A percentile compares a stretch with the other conserved stretches of the same genome.
Conservation (phyloP, 2,888 invertebrate genomes). For the Thereva nobilitata region DNA sequence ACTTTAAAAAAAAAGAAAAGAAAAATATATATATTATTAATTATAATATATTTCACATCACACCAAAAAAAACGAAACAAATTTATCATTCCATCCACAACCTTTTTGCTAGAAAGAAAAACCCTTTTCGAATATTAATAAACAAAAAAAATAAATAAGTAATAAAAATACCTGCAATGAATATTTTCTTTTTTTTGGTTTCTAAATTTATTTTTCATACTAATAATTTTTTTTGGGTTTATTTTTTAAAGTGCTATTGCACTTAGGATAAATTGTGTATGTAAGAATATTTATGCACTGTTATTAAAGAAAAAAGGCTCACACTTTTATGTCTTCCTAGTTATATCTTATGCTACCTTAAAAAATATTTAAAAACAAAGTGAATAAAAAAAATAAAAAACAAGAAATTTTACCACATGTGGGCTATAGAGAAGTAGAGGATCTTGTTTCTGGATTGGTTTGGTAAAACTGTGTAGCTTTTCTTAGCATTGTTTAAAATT, state of each 20-base stretch:
- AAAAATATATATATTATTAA: too few species aligned
- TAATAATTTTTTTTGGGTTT: too few species aligned
- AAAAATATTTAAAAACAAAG: neutral
- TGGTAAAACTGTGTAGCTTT: slow-evolving; percentile 26
- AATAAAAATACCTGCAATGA: slow-evolving; percentile 22
- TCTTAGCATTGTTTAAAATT: slow-evolving; percentile 15
- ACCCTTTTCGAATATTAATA: slow-evolving; percentile 16
- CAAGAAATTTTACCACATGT: neutral
- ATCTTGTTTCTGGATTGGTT: slow-evolving; percentile 17
- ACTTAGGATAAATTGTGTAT: slow-evolving; percentile 17
- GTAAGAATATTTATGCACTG: slow-evolving; percentile 20
- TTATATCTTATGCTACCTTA: slow-evolving; percentile 33
- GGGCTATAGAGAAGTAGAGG: slow-evolving; percentile 10
- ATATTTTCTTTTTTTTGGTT: slow-evolving; percentile 24
- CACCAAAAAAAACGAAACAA: slow-evolving; percentile 28
- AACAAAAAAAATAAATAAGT: slow-evolving; percentile 3
- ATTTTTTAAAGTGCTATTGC: slow-evolving; percentile 21
- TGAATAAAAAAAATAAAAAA: neutral
- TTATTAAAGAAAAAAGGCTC: slow-evolving; percentile 30
- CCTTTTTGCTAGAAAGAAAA: slow-evolving; percentile 27
- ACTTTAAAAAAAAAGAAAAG: slow-evolving; percentile 8
- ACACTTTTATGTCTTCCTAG: slow-evolving; percentile 39
- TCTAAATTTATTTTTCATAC: slow-evolving; percentile 5
- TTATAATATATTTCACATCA: slow-evolving; percentile 10
- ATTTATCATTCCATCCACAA: slow-evolving; percentile 41